phyloP scores from a whole-genome alignment of 2,888 invertebrate species.

The Dynastes maya region DNA sequence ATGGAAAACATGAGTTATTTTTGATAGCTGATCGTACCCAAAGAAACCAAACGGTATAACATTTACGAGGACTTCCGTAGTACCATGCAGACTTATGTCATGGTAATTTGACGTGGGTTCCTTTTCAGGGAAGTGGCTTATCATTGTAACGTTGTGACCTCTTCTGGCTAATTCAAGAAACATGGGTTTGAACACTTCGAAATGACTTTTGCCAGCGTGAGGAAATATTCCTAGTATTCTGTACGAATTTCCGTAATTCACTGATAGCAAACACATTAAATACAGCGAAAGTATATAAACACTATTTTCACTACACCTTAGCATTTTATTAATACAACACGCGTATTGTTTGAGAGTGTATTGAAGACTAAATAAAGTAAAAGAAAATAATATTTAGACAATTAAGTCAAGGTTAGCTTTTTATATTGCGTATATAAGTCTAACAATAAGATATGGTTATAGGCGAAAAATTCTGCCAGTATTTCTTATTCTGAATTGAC shows the following conservation, averaged over 20 bases:
- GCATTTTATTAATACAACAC: too few relatives aligned
- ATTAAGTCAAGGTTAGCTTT: neutral
- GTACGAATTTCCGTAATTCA: constrained; percentile 58
- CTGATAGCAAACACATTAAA: constrained; percentile 2
- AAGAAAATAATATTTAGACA: neutral
- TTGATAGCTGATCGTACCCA: constrained; percentile 4
- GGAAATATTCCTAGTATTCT: constrained; percentile 79
- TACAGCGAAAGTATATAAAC: neutral
- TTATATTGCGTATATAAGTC: neutral
- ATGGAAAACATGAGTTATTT: constrained; percentile 12
- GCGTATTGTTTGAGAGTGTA: too few relatives aligned
- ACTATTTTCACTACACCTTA: too few relatives aligned
- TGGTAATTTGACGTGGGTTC: constrained; percentile 50
- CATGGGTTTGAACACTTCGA: constrained; percentile 77
- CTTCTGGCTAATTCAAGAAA: constrained; percentile 75
- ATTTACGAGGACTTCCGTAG: constrained; percentile 32
- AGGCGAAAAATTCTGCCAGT: too few relatives aligned
- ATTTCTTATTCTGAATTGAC: neutral
- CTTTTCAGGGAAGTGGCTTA: constrained; percentile 75
- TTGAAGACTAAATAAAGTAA: neutral
- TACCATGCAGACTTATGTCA: constrained; percentile 54
- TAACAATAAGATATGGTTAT: too few relatives aligned
- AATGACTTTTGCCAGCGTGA: constrained; percentile 81
- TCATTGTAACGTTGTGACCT: constrained; percentile 80
- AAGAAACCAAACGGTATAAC: constrained; percentile 34